Percentiles rank a stretch among this genome's conserved stretches.
phyloP scores from a whole-genome alignment of 2,888 invertebrate genomes.

The Tricholauxania praeusta region DNA sequence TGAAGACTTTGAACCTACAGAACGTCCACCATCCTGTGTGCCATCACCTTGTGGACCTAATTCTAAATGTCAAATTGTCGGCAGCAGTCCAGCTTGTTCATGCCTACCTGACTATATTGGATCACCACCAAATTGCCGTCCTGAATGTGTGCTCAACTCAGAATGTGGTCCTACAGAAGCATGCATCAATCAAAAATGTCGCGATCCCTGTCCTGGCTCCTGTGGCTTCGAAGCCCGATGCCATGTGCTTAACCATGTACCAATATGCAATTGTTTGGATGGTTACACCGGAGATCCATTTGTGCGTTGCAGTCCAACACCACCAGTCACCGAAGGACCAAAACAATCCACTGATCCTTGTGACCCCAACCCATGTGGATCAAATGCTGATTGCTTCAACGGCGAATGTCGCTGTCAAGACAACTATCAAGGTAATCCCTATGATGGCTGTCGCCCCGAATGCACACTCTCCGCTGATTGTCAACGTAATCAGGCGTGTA shows the following conservation, averaged over 20 bases:
- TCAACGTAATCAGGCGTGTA: constrained; percentile 75
- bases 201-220: constrained; percentile 86
- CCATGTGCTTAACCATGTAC: constrained; percentile 82
- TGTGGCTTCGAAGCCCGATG: constrained; percentile 85
- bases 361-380: constrained; percentile 82
- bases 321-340: constrained; percentile 68
- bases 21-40: constrained; percentile 79
- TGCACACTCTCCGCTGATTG: constrained; percentile 82
- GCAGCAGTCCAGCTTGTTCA: constrained; percentile 81
- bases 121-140: constrained; percentile 82
- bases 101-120: constrained; percentile 84
- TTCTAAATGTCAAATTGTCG: constrained; percentile 81
- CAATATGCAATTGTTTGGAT: constrained; percentile 82
- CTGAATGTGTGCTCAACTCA: constrained; percentile 83
- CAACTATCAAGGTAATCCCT: constrained; percentile 79
- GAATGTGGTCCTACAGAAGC: constrained; percentile 83
- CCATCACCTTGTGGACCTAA: constrained; percentile 90
- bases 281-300: constrained; percentile 85
- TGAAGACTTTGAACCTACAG: constrained; percentile 68
- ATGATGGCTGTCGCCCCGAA: constrained; percentile 78
- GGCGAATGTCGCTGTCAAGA: constrained; percentile 79
- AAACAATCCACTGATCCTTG: constrained; percentile 71
- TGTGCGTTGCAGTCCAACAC: constrained; percentile 75
- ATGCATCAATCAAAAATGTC: constrained; percentile 83
- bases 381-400: constrained; percentile 77